A percentile compares a stretch with the other conserved stretches of the same genome.
phyloP scores from a whole-genome alignment of 2,113 vertebrate species.

The Anser brachyrhynchus region DNA sequence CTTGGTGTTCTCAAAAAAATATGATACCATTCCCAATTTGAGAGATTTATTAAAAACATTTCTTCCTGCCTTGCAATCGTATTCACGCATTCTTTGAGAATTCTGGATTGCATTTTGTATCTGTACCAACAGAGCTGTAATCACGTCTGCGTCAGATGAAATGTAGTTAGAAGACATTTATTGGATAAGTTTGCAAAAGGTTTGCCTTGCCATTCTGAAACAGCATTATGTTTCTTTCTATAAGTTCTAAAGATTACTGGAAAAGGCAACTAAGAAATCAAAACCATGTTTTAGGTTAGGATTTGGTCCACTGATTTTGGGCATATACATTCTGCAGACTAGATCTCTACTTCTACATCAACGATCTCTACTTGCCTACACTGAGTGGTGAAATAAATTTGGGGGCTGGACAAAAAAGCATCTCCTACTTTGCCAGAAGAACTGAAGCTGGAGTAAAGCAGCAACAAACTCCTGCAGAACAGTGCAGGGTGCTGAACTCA shows the following conservation, averaged over 20 bases:
- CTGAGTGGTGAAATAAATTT: not conserved
- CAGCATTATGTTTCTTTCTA: not conserved
- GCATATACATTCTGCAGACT: not conserved
- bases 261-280: not conserved
- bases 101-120: not conserved
- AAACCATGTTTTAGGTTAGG: not conserved
- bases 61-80: not conserved
- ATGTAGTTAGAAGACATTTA: not conserved
- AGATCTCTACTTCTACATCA: not conserved
- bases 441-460: not conserved
- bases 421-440: not conserved
- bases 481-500: not conserved
- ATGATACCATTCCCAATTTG: not conserved
- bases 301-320: not conserved
- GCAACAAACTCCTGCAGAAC: not conserved
- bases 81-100: not conserved
- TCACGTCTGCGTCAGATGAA: not conserved
- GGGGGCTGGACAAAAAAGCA: not conserved
- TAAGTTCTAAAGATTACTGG: not conserved
- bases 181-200: not conserved
- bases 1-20: not conserved
- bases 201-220: conserved; percentile 1
- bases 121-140: accelerated
- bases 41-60: not conserved
- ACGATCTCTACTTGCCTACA: accelerated